Percentiles rank a stretch among this genome's conserved stretches.
Evolutionary conservation across 2,113 vertebrate species (phyloP).

Genomic region (Urocitellus parryii): DNA sequence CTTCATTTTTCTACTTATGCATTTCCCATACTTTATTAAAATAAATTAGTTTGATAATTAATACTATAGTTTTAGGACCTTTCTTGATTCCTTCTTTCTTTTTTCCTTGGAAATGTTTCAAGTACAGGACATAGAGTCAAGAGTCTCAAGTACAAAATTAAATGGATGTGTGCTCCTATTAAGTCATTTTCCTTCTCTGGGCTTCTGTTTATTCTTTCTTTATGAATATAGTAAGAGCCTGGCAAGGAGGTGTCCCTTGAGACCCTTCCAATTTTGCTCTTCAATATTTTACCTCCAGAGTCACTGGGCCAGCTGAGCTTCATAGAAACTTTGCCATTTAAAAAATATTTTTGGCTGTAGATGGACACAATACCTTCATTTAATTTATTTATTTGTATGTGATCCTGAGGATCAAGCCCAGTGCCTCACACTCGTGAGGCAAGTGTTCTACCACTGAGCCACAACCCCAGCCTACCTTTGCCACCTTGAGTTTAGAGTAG

Average conservation of each 20-base stretch:
- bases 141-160: slow-evolving; percentile 32
- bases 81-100: background rate
- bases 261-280: background rate
- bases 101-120: slow-evolving; percentile 15
- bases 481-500: slow-evolving; percentile 29
- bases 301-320: slow-evolving; percentile 8
- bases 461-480: background rate
- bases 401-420: too few relatives aligned
- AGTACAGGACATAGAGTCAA: background rate
- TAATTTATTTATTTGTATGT: too few relatives aligned
- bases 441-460: too few relatives aligned
- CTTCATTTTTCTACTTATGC: slow-evolving; percentile 23
- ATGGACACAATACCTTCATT: too few relatives aligned
- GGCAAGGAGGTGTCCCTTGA: background rate
- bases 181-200: slow-evolving; percentile 30
- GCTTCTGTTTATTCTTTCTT: slow-evolving; percentile 31
- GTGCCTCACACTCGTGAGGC: too few relatives aligned
- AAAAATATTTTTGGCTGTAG: too few relatives aligned
- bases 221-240: background rate
- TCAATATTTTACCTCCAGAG: slow-evolving; percentile 51
- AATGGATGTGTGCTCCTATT: slow-evolving; percentile 33
- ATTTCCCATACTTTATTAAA: slow-evolving; percentile 47
- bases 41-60: slow-evolving; percentile 36
- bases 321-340: slow-evolving; percentile 28
- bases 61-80: background rate